Evolutionary conservation across 1,140 invertebrate species (phyloP).

Genomic region (Hyles euphorbiae): DNA sequence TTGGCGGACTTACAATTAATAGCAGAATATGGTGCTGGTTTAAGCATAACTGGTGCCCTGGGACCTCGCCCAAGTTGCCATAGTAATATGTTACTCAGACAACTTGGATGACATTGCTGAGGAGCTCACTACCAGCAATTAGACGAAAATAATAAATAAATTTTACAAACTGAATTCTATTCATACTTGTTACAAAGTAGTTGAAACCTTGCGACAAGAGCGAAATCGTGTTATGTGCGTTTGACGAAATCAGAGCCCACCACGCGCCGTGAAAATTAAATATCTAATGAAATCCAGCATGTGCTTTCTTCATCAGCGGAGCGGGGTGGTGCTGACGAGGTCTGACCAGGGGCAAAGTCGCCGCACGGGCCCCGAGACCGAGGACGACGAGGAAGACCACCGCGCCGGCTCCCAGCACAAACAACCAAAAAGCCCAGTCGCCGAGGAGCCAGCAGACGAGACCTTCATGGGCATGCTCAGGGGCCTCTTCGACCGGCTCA

Average conservation of each 20-base stretch:
- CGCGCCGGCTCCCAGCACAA: constrained; percentile 7
- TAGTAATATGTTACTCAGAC: too few species aligned
- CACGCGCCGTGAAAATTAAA: constrained; percentile 38
- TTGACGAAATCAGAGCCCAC: constrained; percentile 68
- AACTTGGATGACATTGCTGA: too few species aligned
- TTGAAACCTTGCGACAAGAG: constrained; percentile 19
- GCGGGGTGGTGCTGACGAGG: constrained; percentile 31
- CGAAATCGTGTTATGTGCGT: constrained; percentile 39
- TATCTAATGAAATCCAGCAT: constrained; percentile 69
- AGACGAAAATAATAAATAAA: too few species aligned
- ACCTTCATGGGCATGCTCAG: constrained; percentile 44
- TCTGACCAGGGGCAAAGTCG: too few species aligned
- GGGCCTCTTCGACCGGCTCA: constrained; percentile 38
- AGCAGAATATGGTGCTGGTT: too few species aligned
- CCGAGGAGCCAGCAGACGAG: constrained; percentile 10
- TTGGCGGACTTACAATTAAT: too few species aligned
- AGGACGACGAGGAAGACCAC: constrained; percentile 4
- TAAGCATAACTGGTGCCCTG: too few species aligned
- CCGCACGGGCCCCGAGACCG: neutral
- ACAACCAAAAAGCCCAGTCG: neutral
- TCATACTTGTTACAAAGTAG: too few species aligned
- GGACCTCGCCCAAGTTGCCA: too few species aligned
- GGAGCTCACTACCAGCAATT: too few species aligned
- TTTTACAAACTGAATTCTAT: too few species aligned
- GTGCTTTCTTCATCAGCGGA: constrained; percentile 67